Evolutionary conservation across 2,888 invertebrate genomes (phyloP).

Genomic region (Drosophila paucipuncta): DNA sequence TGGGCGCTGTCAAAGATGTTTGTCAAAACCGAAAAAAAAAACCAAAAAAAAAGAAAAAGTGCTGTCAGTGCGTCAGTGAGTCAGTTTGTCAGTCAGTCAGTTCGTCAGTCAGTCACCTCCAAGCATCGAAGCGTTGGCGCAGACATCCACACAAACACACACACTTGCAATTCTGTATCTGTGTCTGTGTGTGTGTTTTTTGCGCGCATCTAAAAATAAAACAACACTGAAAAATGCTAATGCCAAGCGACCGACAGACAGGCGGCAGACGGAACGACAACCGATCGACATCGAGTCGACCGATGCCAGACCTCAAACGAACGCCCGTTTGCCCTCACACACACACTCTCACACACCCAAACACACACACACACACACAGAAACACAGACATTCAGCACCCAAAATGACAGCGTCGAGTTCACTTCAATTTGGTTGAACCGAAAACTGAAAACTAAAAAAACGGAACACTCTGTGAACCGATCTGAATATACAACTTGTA

Average conservation of each 20-base stretch:
- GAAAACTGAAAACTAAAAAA: slow-evolving; percentile 43
- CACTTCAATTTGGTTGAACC: slow-evolving; percentile 70
- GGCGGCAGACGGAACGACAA: slow-evolving; percentile 40
- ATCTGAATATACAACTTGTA: slow-evolving; percentile 69
- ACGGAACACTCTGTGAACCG: slow-evolving; percentile 44
- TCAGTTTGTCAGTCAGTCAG: slow-evolving; percentile 40
- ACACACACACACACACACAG: slow-evolving; percentile 27
- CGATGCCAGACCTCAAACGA: slow-evolving; percentile 77
- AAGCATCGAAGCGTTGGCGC: slow-evolving; percentile 70
- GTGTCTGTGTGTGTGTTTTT: slow-evolving; percentile 54
- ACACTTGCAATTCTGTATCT: slow-evolving; percentile 39
- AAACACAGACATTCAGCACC: slow-evolving; percentile 32
- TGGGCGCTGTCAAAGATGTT: slow-evolving; percentile 58
- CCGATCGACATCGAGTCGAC: slow-evolving; percentile 76
- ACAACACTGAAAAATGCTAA: slow-evolving; percentile 80
- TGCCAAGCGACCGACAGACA: slow-evolving; percentile 64
- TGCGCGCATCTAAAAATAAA: slow-evolving; percentile 79
- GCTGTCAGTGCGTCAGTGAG: slow-evolving; percentile 47
- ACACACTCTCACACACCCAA: slow-evolving; percentile 43
- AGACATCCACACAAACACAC: slow-evolving; percentile 46
- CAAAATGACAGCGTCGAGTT: slow-evolving; percentile 78
- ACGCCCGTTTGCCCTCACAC: slow-evolving; percentile 79
- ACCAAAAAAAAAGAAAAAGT: not conserved
- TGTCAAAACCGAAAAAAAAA: slow-evolving; percentile 59
- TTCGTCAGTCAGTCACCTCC: slow-evolving; percentile 69